These are phyloP conservation scores for Pristionchus maxplancki DNA, from an alignment of 2,888 invertebrate genomes.

Conservation along the genomic window DNA sequence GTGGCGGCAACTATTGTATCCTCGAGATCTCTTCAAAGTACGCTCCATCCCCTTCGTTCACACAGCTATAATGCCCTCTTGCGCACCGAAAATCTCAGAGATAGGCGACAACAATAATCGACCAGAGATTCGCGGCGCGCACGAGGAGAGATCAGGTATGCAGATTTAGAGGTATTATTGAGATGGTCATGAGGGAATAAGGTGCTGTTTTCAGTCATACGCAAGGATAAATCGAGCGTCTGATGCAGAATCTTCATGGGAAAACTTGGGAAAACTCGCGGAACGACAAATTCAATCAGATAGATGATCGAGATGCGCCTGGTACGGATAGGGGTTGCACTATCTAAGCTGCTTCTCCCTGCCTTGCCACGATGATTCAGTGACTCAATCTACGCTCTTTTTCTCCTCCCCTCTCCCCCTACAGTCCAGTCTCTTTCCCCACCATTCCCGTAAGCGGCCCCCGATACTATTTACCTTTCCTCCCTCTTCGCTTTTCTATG, in stretches of 20 bases:
- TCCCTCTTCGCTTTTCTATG: neutral
- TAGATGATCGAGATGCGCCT: neutral
- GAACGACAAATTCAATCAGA: too few relatives aligned
- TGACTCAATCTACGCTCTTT: neutral
- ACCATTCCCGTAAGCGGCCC: neutral
- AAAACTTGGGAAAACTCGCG: neutral
- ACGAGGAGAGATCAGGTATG: too few relatives aligned
- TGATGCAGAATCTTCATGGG: neutral
- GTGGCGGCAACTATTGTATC: too few relatives aligned
- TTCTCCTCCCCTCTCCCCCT: neutral
- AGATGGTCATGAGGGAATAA: too few relatives aligned
- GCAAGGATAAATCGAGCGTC: too few relatives aligned
- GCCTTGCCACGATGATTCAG: neutral
- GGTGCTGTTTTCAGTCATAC: too few relatives aligned
- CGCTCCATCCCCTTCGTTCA: neutral
- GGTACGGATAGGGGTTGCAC: neutral
- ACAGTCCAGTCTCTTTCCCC: neutral
- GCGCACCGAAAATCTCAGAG: neutral
- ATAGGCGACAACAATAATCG: neutral
- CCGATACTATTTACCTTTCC: constrained; percentile 16
- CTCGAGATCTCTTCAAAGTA: too few relatives aligned
- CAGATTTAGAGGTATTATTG: too few relatives aligned
- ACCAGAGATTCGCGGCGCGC: neutral
- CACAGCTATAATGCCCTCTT: neutral
- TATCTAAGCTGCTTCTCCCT: neutral